Evolutionary conservation across 2,797 vertebrate species (phyloP).

Genomic region (Podarcis lilfordi): DNA sequence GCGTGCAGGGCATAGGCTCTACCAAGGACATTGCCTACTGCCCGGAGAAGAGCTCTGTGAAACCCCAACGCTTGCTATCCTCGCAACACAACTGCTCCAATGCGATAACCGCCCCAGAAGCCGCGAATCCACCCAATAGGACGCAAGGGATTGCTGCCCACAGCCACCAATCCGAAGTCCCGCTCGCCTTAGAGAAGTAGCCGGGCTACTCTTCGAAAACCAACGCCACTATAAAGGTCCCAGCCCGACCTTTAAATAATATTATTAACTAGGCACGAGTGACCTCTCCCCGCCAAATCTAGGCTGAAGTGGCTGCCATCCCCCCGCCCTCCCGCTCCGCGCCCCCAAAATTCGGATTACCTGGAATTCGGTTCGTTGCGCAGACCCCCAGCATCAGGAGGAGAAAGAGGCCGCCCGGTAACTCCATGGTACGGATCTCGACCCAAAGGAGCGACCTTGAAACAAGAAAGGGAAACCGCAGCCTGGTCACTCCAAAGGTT

Average conservation of each 20-base stretch:
- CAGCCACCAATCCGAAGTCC: no score
- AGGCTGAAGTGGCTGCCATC: background rate
- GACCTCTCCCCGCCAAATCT: background rate
- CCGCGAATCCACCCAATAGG: background rate
- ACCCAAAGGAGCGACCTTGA: constrained; percentile 30
- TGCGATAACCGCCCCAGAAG: no score
- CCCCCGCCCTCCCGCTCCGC: background rate
- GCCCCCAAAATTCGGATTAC: constrained; percentile 75
- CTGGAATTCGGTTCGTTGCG: constrained; percentile 83
- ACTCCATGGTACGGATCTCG: constrained; percentile 80
- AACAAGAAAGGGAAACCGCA: constrained; percentile 14
- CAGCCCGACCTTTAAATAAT: background rate
- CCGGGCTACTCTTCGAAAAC: background rate
- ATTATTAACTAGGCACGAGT: background rate
- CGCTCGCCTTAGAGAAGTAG: no score
- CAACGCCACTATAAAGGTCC: no score
- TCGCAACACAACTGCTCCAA: background rate
- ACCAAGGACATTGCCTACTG: background rate
- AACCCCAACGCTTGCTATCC: background rate
- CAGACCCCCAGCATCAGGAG: constrained; percentile 80
- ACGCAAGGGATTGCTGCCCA: background rate
- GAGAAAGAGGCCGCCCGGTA: constrained; percentile 78
- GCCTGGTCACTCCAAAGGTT: background rate
- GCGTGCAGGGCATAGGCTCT: background rate
- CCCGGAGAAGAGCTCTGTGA: background rate